phyloP scores from a whole-genome alignment of 2,113 vertebrate species.

The Rhabdomys dilectus region DNA sequence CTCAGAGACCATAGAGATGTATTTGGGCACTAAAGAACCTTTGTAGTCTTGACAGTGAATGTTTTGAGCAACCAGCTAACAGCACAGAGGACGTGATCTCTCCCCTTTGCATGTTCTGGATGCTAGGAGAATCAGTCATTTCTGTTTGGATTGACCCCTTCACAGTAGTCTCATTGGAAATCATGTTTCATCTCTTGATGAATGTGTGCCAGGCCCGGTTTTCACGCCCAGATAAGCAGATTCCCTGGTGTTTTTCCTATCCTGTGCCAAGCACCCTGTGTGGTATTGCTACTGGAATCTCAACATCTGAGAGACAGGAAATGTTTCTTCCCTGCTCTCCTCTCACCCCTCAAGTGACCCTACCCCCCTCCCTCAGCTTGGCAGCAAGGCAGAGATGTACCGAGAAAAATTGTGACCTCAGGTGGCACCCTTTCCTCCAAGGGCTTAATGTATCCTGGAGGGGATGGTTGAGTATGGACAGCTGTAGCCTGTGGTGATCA shows the following conservation, averaged over 20 bases:
- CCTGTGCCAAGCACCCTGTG: background rate
- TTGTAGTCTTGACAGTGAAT: slow-evolving; percentile 57
- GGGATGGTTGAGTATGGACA: background rate
- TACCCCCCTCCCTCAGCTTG: background rate
- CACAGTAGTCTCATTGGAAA: background rate
- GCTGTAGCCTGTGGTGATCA: background rate
- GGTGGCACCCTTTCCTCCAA: background rate
- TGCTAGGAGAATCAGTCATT: slow-evolving; percentile 1
- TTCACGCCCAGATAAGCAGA: slow-evolving; percentile 53
- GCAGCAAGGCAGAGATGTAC: background rate
- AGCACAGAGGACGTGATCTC: background rate
- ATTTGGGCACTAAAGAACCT: slow-evolving; percentile 42
- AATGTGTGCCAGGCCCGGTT: background rate
- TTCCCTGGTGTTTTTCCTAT: background rate
- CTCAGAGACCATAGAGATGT: background rate
- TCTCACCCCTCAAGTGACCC: background rate
- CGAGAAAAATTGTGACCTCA: background rate
- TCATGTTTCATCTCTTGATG: background rate
- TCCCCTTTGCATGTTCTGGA: slow-evolving; percentile 22
- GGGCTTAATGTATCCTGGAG: background rate
- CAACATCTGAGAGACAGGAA: fast-evolving
- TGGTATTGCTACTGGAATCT: background rate
- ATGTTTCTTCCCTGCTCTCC: background rate
- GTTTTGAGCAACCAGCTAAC: background rate
- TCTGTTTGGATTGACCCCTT: slow-evolving; percentile 47